Evolutionary conservation across 1,140 invertebrate species (phyloP).

Genomic region (Pinna nobilis): DNA sequence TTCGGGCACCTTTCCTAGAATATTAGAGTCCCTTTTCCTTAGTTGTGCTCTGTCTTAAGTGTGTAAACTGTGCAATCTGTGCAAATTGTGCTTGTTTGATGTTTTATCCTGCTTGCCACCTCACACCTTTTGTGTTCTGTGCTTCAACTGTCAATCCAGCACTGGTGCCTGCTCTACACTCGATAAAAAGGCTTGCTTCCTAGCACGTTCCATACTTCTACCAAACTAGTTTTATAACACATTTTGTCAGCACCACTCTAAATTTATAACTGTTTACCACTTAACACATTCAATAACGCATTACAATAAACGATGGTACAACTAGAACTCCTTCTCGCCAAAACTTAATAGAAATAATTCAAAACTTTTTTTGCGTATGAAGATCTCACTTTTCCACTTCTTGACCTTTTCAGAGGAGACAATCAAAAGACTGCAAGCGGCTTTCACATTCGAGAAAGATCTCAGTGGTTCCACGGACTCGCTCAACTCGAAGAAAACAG

Average conservation of each 20-base stretch:
- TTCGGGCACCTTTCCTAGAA: background rate
- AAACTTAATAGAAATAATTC: background rate
- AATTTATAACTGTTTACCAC: too few relatives aligned
- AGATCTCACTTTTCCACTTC: background rate
- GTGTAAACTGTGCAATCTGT: background rate
- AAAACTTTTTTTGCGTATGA: background rate
- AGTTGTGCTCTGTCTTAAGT: background rate
- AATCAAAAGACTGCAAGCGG: background rate
- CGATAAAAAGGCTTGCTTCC: too few relatives aligned
- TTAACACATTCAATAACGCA: too few relatives aligned
- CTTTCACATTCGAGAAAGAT: constrained; percentile 10
- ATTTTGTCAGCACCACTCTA: too few relatives aligned
- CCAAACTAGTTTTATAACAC: too few relatives aligned
- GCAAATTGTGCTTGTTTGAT: background rate
- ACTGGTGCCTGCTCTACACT: too few relatives aligned
- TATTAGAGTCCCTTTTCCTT: background rate
- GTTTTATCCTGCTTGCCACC: too few relatives aligned
- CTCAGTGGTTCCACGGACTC: background rate
- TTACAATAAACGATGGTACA: too few relatives aligned
- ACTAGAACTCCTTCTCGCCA: background rate
- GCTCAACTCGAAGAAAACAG: constrained; percentile 48
- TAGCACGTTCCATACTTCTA: too few relatives aligned
- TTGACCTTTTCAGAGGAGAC: constrained; percentile 5
- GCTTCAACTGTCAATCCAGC: too few relatives aligned
- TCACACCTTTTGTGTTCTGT: too few relatives aligned